Base-by-base conservation (phyloP, 2,797 vertebrate genomes). In the Toxotes lorentzi region DNA sequence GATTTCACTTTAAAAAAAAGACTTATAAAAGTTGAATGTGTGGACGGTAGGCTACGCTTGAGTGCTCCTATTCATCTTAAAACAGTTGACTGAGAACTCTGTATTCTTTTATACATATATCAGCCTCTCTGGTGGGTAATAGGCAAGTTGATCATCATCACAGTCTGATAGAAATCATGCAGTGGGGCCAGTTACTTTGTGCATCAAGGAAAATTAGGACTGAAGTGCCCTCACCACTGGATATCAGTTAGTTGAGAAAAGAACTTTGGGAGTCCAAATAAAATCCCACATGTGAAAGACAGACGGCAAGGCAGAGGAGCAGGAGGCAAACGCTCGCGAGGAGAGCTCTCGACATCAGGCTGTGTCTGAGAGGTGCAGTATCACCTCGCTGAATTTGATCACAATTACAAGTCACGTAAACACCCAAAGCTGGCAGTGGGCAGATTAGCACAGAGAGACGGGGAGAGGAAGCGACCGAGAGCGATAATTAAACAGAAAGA, bases 361-460 rank as follows among this genome's bases (percentile, higher is more conserved):
- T 41, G 57, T 24, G 64, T 50, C 35, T 19, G 35, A 75, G 56
- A 62, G 43, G 41, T 30, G 70, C 41, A 40, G 27, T 23, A 45
- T 53, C 27, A 24, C 17, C 38, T 73, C 40, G 5, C 10, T 45
- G 9, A 61, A 48, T 70, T 57, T 72, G 48, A 73, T 38, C 78
- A 69, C 58, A 76, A 74, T 77, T 79, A 81, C 64, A 63, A 59
- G 70, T 81, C 71, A 81, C 17, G 70, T 75, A 77, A 82, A 75
- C 73, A 76, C 71, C 78, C 41, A 32, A 23, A 70, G 57, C 66
- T 71, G 67, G 65, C 70, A 56, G 24, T 5, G 2, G 40, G 61
- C 21, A 71, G 51, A 74, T 65, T 35, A 60, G 61, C 50, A 48
- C 4, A 16, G 21, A 51, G n/a, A 59, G 41, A 35, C 1, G 45